A percentile compares a stretch with the other conserved stretches of the same genome.
Conservation (phyloP, 2,797 vertebrate species). For the Hybognathus amarus region DNA sequence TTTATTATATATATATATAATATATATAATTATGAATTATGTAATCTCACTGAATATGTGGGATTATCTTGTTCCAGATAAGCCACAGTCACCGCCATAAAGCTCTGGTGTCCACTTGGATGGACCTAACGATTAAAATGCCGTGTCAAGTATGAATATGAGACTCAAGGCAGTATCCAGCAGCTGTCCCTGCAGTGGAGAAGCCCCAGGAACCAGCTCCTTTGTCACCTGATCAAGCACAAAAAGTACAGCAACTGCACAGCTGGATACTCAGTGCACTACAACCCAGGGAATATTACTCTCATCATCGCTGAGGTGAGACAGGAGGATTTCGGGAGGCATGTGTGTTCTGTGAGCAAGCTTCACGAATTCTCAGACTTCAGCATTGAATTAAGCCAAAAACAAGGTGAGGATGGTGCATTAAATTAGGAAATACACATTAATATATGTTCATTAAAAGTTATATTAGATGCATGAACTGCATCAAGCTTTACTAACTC, state of each 20-base stretch:
- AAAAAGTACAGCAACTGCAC: slow-evolving; percentile 77
- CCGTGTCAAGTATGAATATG: slow-evolving; percentile 72
- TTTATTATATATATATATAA: too few species aligned
- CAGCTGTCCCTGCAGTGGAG: slow-evolving; percentile 79
- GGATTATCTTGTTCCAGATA: background rate
- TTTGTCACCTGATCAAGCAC: slow-evolving; percentile 82
- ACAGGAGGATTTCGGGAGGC: slow-evolving; percentile 68
- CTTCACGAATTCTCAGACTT: slow-evolving; percentile 73
- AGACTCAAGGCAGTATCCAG: slow-evolving; percentile 59
- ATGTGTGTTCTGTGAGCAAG: slow-evolving; percentile 78
- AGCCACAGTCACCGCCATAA: slow-evolving; percentile 60
- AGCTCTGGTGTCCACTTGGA: slow-evolving; percentile 61
- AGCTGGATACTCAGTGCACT: slow-evolving; percentile 69
- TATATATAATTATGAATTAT: background rate
- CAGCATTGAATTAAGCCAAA: slow-evolving; percentile 63
- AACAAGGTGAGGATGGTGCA: slow-evolving; percentile 64
- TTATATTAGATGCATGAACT: background rate
- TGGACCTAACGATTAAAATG: slow-evolving; percentile 56
- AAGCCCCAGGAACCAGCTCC: slow-evolving; percentile 69
- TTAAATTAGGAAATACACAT: background rate
- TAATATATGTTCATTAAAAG: background rate
- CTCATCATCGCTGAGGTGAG: slow-evolving; percentile 67
- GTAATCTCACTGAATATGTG: background rate
- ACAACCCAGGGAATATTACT: slow-evolving; percentile 67
- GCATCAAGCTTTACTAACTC: background rate